A percentile compares a stretch with the other conserved stretches of the same genome.
These are phyloP conservation scores for Mythimna albipuncta DNA, from an alignment of 2,888 invertebrate species.

Conservation along the genomic window DNA sequence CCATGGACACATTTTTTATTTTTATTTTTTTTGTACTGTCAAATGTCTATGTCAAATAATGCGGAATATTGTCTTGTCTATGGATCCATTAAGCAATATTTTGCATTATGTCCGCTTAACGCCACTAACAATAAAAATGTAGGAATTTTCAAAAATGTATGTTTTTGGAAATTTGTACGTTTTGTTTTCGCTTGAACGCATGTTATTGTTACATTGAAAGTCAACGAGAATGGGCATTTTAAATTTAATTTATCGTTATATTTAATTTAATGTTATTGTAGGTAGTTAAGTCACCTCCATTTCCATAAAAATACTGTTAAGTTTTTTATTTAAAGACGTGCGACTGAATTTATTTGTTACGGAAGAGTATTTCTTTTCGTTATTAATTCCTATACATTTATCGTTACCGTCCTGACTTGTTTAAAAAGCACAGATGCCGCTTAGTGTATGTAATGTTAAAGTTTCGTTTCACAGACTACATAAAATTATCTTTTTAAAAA, in stretches of 20 bases:
- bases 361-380: constrained; percentile 7
- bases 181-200: constrained; percentile 71
- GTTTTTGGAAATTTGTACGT: constrained; percentile 76
- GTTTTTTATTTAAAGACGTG: constrained; percentile 38
- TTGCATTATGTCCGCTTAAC: constrained; percentile 64
- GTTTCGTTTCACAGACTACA: no score
- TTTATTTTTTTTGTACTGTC: constrained; percentile 67
- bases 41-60: constrained; percentile 68
- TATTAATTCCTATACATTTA: background rate
- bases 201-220: constrained; percentile 66
- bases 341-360: constrained; percentile 44
- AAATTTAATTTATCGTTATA: constrained; percentile 68
- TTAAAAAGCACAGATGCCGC: background rate
- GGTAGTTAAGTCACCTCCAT: constrained; percentile 83
- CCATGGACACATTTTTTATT: constrained; percentile 34
- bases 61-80: constrained; percentile 46
- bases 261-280: constrained; percentile 38
- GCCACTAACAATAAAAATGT: constrained; percentile 82
- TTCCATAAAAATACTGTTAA: constrained; percentile 78
- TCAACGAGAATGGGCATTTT: constrained; percentile 89
- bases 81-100: constrained; percentile 63
- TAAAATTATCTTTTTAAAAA: no score
- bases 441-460: no score
- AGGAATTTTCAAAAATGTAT: constrained; percentile 72
- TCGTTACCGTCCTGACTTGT: background rate